A percentile compares a stretch with the other conserved stretches of the same genome.
phyloP scores from a whole-genome alignment of 2,797 vertebrate genomes.

The Mus spretus region DNA sequence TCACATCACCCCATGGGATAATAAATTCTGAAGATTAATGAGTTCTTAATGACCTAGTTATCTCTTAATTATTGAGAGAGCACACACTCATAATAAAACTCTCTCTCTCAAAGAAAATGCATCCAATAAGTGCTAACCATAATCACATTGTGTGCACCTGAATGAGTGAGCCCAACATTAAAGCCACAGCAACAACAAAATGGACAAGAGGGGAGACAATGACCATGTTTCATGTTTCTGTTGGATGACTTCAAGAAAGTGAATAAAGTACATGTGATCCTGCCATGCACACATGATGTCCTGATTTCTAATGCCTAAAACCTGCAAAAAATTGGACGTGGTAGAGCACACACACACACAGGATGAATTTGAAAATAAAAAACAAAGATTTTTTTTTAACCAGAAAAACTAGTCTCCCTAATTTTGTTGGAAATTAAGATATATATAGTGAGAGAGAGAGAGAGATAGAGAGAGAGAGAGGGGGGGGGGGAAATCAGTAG shows the following conservation, averaged over 20 bases:
- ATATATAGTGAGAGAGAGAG: no score
- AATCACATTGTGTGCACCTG: not conserved
- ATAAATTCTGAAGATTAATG: slow-evolving; percentile 78
- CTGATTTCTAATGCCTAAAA: not conserved
- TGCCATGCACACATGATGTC: not conserved
- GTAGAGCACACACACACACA: not conserved
- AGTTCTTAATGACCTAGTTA: slow-evolving; percentile 81
- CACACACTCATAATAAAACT: slow-evolving; percentile 67
- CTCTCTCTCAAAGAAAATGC: slow-evolving; percentile 44
- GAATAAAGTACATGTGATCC: not conserved
- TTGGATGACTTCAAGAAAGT: not conserved
- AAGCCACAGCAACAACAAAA: not conserved
- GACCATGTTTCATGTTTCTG: not conserved
- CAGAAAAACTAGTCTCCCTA: not conserved
- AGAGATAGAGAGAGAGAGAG: no score
- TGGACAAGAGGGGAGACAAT: no score
- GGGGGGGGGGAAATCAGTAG: no score
- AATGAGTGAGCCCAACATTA: not conserved
- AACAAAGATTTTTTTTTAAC: not conserved
- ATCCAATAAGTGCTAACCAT: slow-evolving; percentile 3
- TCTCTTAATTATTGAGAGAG: slow-evolving; percentile 77
- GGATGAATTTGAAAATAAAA: not conserved
- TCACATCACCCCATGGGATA: slow-evolving; percentile 61
- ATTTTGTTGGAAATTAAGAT: slow-evolving; percentile 39
- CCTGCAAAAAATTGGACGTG: not conserved